These are phyloP conservation scores for Eulithis testata DNA, from an alignment of 2,888 invertebrate species.

Conservation along the genomic window DNA sequence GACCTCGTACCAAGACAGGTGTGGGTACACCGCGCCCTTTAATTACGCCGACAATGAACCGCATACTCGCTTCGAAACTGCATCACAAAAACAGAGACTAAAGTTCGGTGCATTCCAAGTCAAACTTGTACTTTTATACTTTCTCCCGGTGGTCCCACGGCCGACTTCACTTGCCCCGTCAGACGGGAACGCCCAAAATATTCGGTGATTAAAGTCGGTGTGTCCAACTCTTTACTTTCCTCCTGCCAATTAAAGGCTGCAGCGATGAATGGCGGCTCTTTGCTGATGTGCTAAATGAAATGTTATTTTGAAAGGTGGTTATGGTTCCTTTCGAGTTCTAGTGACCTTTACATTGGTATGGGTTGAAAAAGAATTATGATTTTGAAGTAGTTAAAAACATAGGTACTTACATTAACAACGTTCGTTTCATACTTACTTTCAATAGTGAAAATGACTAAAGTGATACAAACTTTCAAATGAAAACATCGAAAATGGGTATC, in stretches of 20 bases:
- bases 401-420: too few relatives aligned
- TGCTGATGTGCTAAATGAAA: constrained; percentile 51
- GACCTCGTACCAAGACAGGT: constrained; percentile 22
- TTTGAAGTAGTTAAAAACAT: neutral
- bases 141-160: constrained; percentile 79
- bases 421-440: too few relatives aligned
- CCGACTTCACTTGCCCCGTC: constrained; percentile 63
- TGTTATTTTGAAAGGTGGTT: constrained; percentile 41
- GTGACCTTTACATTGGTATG: constrained; percentile 31
- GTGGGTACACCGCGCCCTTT: constrained; percentile 57
- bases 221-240: constrained; percentile 70
- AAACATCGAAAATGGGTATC: too few relatives aligned
- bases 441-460: too few relatives aligned
- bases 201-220: constrained; percentile 75
- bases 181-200: constrained; percentile 77
- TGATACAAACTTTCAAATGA: too few relatives aligned
- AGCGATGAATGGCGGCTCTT: constrained; percentile 43
- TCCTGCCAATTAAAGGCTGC: constrained; percentile 65
- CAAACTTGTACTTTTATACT: constrained; percentile 62
- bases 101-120: constrained; percentile 61
- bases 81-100: constrained; percentile 62
- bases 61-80: constrained; percentile 66
- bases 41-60: constrained; percentile 57
- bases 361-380: neutral
- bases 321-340: constrained; percentile 31